A percentile compares a stretch with the other conserved stretches of the same genome.
Conservation (phyloP, 2,797 vertebrate genomes). For the Hippoglossus hippoglossus region DNA sequence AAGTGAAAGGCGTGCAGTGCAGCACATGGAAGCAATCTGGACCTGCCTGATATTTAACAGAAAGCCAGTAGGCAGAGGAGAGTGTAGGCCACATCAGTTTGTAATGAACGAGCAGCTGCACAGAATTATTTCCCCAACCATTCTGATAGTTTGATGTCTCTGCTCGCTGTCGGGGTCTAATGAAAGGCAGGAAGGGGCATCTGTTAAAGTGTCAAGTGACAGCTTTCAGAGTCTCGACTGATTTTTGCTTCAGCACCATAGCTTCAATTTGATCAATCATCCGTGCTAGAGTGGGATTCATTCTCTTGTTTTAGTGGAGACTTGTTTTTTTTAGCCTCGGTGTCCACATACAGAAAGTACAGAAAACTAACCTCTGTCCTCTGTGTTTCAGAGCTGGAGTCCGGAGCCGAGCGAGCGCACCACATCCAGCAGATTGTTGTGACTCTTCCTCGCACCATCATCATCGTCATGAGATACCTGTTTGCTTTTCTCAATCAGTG, state of each 20-base stretch:
- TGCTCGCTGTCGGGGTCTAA: slow-evolving; percentile 20
- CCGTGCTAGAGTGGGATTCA: not conserved
- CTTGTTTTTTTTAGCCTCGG: not conserved
- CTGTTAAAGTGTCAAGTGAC: slow-evolving; percentile 50
- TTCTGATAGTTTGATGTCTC: slow-evolving; percentile 57
- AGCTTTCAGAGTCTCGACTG: slow-evolving; percentile 23
- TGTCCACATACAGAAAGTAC: not conserved
- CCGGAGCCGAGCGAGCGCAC: slow-evolving; percentile 90
- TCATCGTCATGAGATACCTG: slow-evolving; percentile 98
- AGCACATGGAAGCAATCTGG: slow-evolving; percentile 74
- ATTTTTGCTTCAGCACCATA: slow-evolving; percentile 10
- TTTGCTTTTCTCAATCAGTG: slow-evolving; percentile 99
- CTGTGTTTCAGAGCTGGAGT: slow-evolving; percentile 90
- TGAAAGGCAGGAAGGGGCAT: slow-evolving; percentile 31
- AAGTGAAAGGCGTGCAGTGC: slow-evolving; percentile 32
- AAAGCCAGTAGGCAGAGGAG: slow-evolving; percentile 46
- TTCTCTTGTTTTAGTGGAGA: slow-evolving; percentile 16
- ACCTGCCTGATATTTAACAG: slow-evolving; percentile 51
- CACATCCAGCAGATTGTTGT: slow-evolving; percentile 94
- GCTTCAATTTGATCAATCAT: slow-evolving; percentile 14
- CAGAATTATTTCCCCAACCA: slow-evolving; percentile 38
- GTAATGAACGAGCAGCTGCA: slow-evolving; percentile 41
- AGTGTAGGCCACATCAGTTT: slow-evolving; percentile 44
- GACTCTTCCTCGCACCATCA: slow-evolving; percentile 91
- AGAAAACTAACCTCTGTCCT: not conserved